Evolutionary conservation across 2,113 vertebrate genomes (phyloP).

Genomic region (Sylvilagus bachmani): DNA sequence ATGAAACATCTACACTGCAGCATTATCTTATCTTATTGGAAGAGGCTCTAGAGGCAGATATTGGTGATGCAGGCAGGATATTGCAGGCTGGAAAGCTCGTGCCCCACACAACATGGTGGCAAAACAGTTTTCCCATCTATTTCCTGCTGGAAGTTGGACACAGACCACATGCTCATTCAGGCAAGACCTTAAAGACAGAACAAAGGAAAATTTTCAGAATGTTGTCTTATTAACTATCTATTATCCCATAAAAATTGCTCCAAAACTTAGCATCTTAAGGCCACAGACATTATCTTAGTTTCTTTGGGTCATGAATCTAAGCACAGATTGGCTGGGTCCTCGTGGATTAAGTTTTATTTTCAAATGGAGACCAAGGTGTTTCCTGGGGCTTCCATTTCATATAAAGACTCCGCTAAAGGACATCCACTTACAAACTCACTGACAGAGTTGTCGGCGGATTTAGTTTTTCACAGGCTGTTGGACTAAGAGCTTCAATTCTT

Average conservation of each 20-base stretch:
- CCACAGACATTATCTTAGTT: background rate
- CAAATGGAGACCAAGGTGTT: background rate
- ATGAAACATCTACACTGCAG: background rate
- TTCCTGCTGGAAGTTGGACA: background rate
- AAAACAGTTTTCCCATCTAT: background rate
- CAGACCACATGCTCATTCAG: background rate
- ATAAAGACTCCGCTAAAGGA: background rate
- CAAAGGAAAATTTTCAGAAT: background rate
- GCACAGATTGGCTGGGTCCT: background rate
- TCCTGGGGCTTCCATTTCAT: background rate
- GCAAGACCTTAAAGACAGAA: background rate
- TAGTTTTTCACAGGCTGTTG: background rate
- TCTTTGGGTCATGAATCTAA: background rate
- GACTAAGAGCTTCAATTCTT: background rate
- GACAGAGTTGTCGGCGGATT: background rate
- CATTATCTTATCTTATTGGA: background rate
- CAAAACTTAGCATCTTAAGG: background rate
- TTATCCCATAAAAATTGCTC: background rate
- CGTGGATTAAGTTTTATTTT: background rate
- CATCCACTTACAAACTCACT: background rate
- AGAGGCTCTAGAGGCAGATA: background rate
- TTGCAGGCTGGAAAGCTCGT: background rate
- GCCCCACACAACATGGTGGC: background rate
- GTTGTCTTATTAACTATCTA: background rate
- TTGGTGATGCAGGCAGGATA: background rate